Conservation (phyloP, 2,797 vertebrate species). For the Liasis olivaceus region DNA sequence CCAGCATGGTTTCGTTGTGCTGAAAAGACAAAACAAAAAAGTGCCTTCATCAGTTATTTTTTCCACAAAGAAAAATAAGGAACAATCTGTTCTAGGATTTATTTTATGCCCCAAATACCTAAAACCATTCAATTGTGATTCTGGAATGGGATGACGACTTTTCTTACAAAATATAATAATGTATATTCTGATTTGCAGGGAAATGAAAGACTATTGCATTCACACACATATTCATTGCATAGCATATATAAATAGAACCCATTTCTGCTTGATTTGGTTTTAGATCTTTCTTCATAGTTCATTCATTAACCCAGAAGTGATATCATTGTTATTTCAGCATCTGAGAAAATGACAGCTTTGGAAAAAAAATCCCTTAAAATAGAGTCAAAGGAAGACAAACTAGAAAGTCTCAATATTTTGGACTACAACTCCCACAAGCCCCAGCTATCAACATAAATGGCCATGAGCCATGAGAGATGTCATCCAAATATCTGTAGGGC, state of each 20-base stretch:
- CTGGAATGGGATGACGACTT: not conserved
- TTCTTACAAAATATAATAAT: not conserved
- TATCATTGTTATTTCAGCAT: not conserved
- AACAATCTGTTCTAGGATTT: not conserved
- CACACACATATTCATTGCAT: not conserved
- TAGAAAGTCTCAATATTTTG: not conserved
- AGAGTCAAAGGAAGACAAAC: not conserved
- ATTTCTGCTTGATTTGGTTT: not conserved
- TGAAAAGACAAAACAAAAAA: constrained; percentile 15
- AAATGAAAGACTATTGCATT: not conserved
- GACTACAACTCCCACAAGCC: not conserved
- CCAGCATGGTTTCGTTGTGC: not conserved
- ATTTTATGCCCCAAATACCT: constrained; percentile 17
- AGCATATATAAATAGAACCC: not conserved
- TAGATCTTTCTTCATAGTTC: not conserved
- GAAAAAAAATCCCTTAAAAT: not conserved
- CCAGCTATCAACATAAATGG: not conserved
- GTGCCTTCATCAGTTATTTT: not conserved
- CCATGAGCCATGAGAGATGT: not conserved
- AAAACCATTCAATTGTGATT: not conserved
- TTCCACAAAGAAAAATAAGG: not conserved
- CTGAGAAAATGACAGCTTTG: not conserved
- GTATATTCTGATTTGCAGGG: not conserved
- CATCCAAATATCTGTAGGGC: not conserved
- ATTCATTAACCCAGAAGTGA: not conserved